Percentiles rank a stretch among this genome's conserved stretches.
Conservation (phyloP, 2,888 invertebrate genomes). For the Drosophila suboccidentalis region DNA sequence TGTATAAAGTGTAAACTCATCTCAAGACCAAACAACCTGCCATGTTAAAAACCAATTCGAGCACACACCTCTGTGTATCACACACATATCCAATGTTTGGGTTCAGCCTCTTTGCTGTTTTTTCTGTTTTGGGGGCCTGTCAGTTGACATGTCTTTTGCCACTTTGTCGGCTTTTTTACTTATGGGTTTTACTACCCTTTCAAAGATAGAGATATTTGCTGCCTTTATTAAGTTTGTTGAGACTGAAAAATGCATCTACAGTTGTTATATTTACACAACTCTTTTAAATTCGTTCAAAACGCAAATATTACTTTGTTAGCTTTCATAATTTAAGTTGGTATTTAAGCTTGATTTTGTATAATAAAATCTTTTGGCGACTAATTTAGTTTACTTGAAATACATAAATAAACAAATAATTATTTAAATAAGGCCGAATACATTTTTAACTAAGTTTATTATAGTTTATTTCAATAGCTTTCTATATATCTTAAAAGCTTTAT, state of each 20-base stretch:
- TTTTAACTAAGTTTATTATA: too few relatives aligned
- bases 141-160: slow-evolving; percentile 45
- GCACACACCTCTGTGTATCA: neutral
- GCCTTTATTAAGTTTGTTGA: neutral
- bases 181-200: slow-evolving; percentile 25
- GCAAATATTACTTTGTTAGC: too few relatives aligned
- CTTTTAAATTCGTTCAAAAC: neutral
- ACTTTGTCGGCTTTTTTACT: slow-evolving; percentile 32
- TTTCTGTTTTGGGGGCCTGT: slow-evolving; percentile 7
- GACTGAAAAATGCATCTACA: neutral
- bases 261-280: too few relatives aligned
- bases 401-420: too few relatives aligned
- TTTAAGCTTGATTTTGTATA: too few relatives aligned
- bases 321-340: too few relatives aligned
- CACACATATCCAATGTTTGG: neutral
- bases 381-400: too few relatives aligned
- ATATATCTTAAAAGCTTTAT: too few relatives aligned
- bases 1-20: neutral
- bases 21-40: neutral
- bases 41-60: neutral
- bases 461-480: neutral
- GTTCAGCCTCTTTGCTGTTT: slow-evolving; percentile 54
- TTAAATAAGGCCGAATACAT: too few relatives aligned
- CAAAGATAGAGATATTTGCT: neutral
- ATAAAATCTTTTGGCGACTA: too few relatives aligned